A percentile compares a stretch with the other conserved stretches of the same genome.
These are phyloP conservation scores for Charaxes varanes DNA, from an alignment of 1,140 invertebrate genomes.

Conservation along the genomic window DNA sequence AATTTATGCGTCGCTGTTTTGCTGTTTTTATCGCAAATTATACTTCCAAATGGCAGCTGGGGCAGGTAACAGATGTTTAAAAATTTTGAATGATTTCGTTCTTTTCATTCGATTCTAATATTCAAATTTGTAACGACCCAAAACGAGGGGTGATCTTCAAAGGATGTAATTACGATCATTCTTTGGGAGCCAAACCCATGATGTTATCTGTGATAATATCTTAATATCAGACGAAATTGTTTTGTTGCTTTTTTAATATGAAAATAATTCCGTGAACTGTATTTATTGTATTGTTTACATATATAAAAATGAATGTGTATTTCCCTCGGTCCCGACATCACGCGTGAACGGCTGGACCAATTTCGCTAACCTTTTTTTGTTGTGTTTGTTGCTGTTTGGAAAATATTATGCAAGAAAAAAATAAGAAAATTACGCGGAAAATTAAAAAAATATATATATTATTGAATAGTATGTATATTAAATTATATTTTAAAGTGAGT, in stretches of 20 bases:
- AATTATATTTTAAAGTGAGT: too few relatives aligned
- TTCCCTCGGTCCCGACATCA: too few relatives aligned
- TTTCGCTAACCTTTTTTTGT: too few relatives aligned
- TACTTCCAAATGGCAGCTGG: conserved; percentile 20
- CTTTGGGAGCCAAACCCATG: conserved; percentile 2
- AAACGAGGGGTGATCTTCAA: conserved; percentile 16
- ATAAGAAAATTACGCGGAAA: not conserved
- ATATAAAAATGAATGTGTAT: too few relatives aligned
- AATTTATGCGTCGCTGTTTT: not conserved
- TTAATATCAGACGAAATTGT: conserved; percentile 10
- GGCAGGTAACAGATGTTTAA: conserved; percentile 17
- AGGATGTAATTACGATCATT: conserved; percentile 19
- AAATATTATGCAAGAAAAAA: conserved; percentile 14
- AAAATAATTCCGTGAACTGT: too few relatives aligned
- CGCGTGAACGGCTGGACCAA: too few relatives aligned
- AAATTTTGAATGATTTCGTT: conserved; percentile 21
- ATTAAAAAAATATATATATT: too few relatives aligned
- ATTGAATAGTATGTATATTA: too few relatives aligned
- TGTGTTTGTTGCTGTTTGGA: not conserved
- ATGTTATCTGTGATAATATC: conserved; percentile 22
- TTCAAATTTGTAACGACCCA: conserved; percentile 19
- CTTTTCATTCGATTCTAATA: conserved; percentile 26
- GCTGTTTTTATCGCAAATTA: conserved; percentile 17
- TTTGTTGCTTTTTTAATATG: not conserved
- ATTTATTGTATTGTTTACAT: too few relatives aligned